Evolutionary conservation across 2,797 vertebrate genomes (phyloP), one percentile per base, ranked within the genome.

Genomic region (Gallinago solitaria): DNA sequence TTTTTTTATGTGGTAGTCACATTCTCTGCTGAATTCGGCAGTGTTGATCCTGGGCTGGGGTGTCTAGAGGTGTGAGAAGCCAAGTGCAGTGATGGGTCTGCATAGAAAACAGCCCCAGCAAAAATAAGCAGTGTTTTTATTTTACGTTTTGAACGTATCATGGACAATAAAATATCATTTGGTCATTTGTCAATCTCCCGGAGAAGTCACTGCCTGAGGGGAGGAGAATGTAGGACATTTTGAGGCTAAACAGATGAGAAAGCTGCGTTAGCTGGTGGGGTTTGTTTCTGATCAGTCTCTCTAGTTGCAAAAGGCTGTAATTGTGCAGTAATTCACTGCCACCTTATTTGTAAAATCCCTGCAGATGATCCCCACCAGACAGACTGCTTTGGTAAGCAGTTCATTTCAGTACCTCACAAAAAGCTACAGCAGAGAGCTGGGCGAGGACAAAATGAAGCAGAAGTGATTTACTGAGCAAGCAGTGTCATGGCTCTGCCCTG

Each of bases 351-450:
- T 83, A 41, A 91, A 96, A 89, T 95, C 94, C 84, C 85, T 86
- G 69, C 32, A 61, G 81, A 68, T 73, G 83, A 84, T 90, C 96
- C 76, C 84, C 82, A 93, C 88, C 84, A 81, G 84, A 61, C 91
- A 92, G 90, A 89, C 94, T 97, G 96, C 96, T 96, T 95, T 90
- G 60, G 76, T 97, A 95, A 96, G 96, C 96, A 97, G 82, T 92
- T 96, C 63, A 35, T 91, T 97, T 96, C 95, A 96, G 16, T 95
- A n/a, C 51, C 35, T 96, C 73, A 93, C 87, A 96, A 95, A 95
- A 95, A 94, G 83, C 94, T 77, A 56, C 68, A 83, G 63, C 94
- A 43, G 77, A 51, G 82, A 95, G 71, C 74, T 92, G 90, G 74
- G 45, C 0, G 9, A 91, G 87, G 83, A 74, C 88, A 92, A 83